Percentiles rank a stretch among this genome's conserved stretches.
These are phyloP conservation scores for Pristis pectinata DNA, from an alignment of 2,797 vertebrate genomes.

Conservation along the genomic window DNA sequence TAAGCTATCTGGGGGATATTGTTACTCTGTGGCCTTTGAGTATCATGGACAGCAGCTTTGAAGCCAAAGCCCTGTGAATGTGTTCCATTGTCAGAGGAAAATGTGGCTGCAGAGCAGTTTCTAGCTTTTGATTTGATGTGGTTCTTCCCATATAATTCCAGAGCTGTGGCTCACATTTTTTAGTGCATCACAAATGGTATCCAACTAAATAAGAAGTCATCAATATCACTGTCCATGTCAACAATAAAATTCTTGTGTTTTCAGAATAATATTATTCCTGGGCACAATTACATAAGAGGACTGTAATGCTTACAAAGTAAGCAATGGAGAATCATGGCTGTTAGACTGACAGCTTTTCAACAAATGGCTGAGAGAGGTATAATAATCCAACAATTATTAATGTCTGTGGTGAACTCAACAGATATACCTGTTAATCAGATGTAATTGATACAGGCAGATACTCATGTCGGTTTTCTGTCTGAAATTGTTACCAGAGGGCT, in stretches of 20 bases:
- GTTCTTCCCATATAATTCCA: neutral
- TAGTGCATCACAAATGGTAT: neutral
- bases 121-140: neutral
- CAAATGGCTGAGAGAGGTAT: neutral
- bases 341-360: neutral
- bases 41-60: neutral
- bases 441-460: neutral
- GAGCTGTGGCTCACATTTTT: neutral
- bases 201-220: neutral
- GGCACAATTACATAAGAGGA: neutral
- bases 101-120: neutral
- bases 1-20: neutral
- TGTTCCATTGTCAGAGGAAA: neutral
- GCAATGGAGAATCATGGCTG: neutral
- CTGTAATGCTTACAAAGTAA: neutral
- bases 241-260: neutral
- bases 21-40: neutral
- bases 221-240: neutral
- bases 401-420: neutral
- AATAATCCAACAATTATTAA: neutral
- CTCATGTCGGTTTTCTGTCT: neutral
- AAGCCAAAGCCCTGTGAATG: neutral
- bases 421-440: constrained; percentile 4
- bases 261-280: constrained; percentile 2
- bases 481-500: neutral